phyloP scores from a whole-genome alignment of 1,140 invertebrate genomes.

The Nomia melanderi region DNA sequence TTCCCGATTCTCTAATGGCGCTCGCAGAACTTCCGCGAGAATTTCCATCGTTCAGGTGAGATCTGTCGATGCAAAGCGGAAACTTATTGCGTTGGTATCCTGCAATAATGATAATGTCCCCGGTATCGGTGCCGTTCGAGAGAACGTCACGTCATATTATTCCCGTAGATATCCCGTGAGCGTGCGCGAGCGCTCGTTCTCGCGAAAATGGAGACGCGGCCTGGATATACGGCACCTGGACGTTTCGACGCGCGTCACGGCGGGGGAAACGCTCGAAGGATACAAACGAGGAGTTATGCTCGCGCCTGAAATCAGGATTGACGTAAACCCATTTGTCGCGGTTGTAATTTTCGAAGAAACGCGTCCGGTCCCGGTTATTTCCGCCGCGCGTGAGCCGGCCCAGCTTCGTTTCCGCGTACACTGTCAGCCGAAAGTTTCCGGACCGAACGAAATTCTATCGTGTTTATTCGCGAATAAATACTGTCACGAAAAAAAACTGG shows the following conservation, averaged over 20 bases:
- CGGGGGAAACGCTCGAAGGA: slow-evolving; percentile 14
- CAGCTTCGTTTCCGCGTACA: no score
- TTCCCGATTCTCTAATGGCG: slow-evolving; percentile 32
- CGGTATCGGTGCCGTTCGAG: slow-evolving; percentile 10
- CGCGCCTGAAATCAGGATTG: slow-evolving; percentile 14
- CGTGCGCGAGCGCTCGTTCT: no score
- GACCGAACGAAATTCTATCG: no score
- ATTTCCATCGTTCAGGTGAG: background rate
- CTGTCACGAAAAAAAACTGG: no score
- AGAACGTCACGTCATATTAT: slow-evolving; percentile 28
- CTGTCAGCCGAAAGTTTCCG: no score
- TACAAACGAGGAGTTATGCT: background rate
- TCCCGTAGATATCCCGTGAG: background rate
- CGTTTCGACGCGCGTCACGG: background rate
- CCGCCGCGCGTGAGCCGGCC: background rate
- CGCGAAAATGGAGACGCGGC: slow-evolving; percentile 24
- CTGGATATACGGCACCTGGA: slow-evolving; percentile 14
- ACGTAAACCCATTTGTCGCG: slow-evolving; percentile 29
- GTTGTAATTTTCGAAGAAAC: background rate
- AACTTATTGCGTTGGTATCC: slow-evolving; percentile 48
- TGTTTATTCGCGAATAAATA: no score
- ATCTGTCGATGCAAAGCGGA: slow-evolving; percentile 41
- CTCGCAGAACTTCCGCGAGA: background rate
- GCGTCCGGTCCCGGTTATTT: background rate
- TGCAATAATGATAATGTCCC: slow-evolving; percentile 48